phyloP scores from a whole-genome alignment of 2,888 invertebrate genomes.

The Hipparchia sbordonii region DNA sequence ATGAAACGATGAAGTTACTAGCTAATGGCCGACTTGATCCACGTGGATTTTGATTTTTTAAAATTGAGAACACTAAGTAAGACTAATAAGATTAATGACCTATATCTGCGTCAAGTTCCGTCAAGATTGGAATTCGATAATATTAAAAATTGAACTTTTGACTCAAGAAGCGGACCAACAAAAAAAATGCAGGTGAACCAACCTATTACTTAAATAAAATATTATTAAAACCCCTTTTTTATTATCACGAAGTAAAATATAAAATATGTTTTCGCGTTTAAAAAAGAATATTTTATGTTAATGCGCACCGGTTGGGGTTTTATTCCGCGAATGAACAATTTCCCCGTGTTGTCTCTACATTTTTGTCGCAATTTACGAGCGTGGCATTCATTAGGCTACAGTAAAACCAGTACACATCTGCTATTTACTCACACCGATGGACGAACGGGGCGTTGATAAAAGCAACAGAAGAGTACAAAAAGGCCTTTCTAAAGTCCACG shows the following conservation, averaged over 20 bases:
- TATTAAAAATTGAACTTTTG: too few relatives aligned
- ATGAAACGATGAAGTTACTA: too few relatives aligned
- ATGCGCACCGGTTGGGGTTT: slow-evolving; percentile 16
- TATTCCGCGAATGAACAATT: slow-evolving; percentile 27
- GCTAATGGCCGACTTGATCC: too few relatives aligned
- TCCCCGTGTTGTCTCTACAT: slow-evolving; percentile 10
- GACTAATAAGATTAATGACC: too few relatives aligned
- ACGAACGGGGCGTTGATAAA: slow-evolving; percentile 48
- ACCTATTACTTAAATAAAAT: background rate
- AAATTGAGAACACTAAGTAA: too few relatives aligned
- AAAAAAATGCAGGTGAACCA: too few relatives aligned
- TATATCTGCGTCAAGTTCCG: too few relatives aligned
- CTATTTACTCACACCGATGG: slow-evolving; percentile 42
- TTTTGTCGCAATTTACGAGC: slow-evolving; percentile 26
- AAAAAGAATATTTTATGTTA: slow-evolving; percentile 18
- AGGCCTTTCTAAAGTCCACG: slow-evolving; percentile 54
- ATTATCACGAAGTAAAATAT: background rate
- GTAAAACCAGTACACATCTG: slow-evolving; percentile 32
- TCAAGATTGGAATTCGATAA: too few relatives aligned
- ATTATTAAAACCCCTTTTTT: background rate
- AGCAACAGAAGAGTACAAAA: slow-evolving; percentile 54
- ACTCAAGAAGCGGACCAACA: too few relatives aligned
- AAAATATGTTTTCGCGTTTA: slow-evolving; percentile 8
- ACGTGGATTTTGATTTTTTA: too few relatives aligned
- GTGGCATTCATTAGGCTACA: slow-evolving; percentile 32